These are phyloP conservation scores for Araneus ventricosus DNA, from an alignment of 1,140 invertebrate species.

Conservation along the genomic window DNA sequence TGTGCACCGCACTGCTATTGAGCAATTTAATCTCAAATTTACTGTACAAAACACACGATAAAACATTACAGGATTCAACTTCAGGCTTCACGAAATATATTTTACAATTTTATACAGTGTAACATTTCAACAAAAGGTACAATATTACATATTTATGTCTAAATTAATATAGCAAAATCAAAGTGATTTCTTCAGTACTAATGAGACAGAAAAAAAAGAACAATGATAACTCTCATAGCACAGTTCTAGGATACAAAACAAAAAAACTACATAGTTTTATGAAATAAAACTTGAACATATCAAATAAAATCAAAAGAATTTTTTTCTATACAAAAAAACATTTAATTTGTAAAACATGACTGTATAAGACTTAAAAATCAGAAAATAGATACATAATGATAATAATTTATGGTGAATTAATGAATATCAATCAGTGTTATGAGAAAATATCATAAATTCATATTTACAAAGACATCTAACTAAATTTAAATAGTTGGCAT, in stretches of 20 bases:
- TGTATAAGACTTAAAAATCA: constrained; percentile 14
- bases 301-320: background rate
- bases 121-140: background rate
- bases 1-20: background rate
- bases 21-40: background rate
- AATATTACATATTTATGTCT: background rate
- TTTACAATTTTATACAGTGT: background rate
- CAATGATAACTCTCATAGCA: background rate
- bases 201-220: background rate
- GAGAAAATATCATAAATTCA: constrained; percentile 37
- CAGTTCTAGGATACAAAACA: background rate
- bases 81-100: background rate
- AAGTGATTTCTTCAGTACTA: background rate
- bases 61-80: background rate
- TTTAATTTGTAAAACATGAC: constrained; percentile 34
- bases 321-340: background rate
- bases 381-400: constrained; percentile 40
- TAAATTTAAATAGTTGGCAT: constrained; percentile 41
- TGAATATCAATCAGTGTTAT: constrained; percentile 37
- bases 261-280: background rate
- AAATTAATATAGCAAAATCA: background rate
- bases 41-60: background rate
- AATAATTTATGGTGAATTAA: constrained; percentile 64
- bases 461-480: constrained; percentile 61
- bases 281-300: background rate